Percentiles rank a stretch among this genome's conserved stretches.
Conservation (phyloP, 1,140 invertebrate genomes). For the Paraescarpia echinospica region DNA sequence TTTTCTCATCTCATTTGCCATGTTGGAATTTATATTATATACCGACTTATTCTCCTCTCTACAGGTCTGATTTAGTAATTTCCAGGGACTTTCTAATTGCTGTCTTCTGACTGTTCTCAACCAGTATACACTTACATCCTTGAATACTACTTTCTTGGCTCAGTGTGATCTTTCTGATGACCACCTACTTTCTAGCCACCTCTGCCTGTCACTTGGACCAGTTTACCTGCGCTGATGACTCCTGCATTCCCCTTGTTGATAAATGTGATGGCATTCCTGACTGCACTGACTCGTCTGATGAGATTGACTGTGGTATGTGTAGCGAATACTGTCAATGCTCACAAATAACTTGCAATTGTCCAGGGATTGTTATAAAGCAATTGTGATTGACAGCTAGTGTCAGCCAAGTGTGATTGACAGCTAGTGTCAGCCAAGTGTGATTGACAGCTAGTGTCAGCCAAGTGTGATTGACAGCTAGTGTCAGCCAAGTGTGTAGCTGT, state of each 20-base stretch:
- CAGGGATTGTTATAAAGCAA: background rate
- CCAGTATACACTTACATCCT: background rate
- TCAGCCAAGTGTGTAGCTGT: too few relatives aligned
- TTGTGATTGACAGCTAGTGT: too few relatives aligned
- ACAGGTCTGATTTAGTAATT: too few relatives aligned
- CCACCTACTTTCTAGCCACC: background rate
- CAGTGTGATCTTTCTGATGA: background rate
- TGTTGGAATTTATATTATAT: too few relatives aligned
- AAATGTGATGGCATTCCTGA: constrained; percentile 80
- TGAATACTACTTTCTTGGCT: background rate
- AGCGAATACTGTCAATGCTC: background rate
- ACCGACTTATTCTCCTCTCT: too few relatives aligned
- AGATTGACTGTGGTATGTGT: constrained; percentile 81
- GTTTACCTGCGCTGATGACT: constrained; percentile 81
- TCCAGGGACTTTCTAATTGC: too few relatives aligned
- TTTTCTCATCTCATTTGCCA: too few relatives aligned
- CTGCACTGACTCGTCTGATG: constrained; percentile 85
- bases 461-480: too few relatives aligned
- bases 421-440: too few relatives aligned
- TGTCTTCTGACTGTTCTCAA: too few relatives aligned
- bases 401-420: too few relatives aligned
- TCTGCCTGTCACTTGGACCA: constrained; percentile 67
- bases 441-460: too few relatives aligned
- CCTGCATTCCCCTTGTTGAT: constrained; percentile 71
- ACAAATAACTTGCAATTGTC: background rate